Conservation (phyloP, 1,140 invertebrate species). For the Brachionus asplanchnoidis region DNA sequence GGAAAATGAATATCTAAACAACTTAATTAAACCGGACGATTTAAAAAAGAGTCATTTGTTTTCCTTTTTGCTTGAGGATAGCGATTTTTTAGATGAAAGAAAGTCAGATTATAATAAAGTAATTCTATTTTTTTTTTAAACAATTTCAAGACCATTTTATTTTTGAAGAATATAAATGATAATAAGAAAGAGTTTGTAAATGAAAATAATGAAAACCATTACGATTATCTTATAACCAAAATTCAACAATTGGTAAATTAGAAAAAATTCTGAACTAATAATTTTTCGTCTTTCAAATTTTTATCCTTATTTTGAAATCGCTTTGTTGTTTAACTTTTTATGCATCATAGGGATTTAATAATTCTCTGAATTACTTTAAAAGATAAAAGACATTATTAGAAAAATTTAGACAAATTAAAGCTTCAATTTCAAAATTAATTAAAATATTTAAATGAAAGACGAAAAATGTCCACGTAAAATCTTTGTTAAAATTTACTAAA, state of each 20-base stretch:
- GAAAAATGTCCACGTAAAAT: too few relatives aligned
- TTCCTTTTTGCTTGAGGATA: not conserved
- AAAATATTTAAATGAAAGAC: too few relatives aligned
- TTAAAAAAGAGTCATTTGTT: not conserved
- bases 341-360: not conserved
- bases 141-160: not conserved
- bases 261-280: not conserved
- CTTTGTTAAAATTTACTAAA: too few relatives aligned
- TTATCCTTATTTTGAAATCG: not conserved
- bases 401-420: too few relatives aligned
- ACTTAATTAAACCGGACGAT: not conserved
- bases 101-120: not conserved
- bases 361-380: not conserved
- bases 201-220: not conserved
- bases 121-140: not conserved
- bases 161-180: not conserved
- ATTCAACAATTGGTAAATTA: not conserved
- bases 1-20: too few relatives aligned
- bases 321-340: not conserved
- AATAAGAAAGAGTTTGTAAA: not conserved
- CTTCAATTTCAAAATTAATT: too few relatives aligned
- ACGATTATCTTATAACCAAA: not conserved
- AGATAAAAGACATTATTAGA: too few relatives aligned
- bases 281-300: not conserved
- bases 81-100: not conserved